A percentile compares a stretch with the other conserved stretches of the same genome.
Conservation (phyloP, 2,797 vertebrate genomes). For the Pelodytes ibericus region DNA sequence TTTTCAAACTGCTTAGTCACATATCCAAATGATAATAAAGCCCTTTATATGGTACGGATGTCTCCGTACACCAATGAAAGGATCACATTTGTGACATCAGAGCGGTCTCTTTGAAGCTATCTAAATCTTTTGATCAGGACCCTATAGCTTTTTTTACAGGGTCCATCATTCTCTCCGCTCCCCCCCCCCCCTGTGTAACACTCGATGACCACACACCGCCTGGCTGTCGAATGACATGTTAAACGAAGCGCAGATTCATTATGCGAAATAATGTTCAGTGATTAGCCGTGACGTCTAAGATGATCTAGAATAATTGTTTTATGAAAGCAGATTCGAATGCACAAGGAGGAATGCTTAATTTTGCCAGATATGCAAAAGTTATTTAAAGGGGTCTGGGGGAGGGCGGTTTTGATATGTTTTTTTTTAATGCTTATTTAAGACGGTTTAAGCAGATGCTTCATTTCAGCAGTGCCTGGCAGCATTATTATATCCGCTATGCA, state of each 20-base stretch:
- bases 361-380: constrained; percentile 48
- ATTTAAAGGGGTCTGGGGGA: constrained; percentile 31
- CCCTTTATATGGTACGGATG: no score
- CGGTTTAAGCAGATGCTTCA: constrained; percentile 43
- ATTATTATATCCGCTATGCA: constrained; percentile 19
- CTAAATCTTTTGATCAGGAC: no score
- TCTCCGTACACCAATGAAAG: no score
- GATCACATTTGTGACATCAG: no score
- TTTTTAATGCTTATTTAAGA: constrained; percentile 33
- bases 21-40: no score
- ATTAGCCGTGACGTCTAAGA: constrained; percentile 42
- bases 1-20: no score
- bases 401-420: constrained; percentile 8
- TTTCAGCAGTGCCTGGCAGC: not conserved
- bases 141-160: not conserved
- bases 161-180: not conserved
- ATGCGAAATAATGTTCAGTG: constrained; percentile 44
- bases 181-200: not conserved
- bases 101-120: no score
- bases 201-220: not conserved
- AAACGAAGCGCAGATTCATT: constrained; percentile 40
- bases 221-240: constrained; percentile 25
- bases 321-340: constrained; percentile 9
- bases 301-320: constrained; percentile 39
- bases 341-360: constrained; percentile 17